Conservation (phyloP, 2,113 vertebrate genomes). For the Varanus salvator region DNA sequence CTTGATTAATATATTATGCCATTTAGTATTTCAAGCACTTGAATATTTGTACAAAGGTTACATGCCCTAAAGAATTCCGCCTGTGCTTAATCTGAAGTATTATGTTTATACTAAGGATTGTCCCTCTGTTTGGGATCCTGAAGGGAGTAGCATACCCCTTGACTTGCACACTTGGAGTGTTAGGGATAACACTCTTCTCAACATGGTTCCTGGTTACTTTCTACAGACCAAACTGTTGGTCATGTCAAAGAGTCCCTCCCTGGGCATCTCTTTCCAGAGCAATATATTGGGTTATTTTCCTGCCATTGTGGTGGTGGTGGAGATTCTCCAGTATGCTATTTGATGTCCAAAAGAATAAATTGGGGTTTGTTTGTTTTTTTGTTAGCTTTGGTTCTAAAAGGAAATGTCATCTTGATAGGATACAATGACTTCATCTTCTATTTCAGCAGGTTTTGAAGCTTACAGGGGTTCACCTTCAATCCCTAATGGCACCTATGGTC, state of each 20-base stretch:
- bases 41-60: not conserved
- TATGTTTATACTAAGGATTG: not conserved
- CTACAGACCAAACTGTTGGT: not conserved
- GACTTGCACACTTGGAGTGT: not conserved
- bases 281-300: not conserved
- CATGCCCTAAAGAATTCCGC: not conserved
- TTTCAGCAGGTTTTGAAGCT: constrained; percentile 77
- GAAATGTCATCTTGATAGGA: constrained; percentile 6
- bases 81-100: not conserved
- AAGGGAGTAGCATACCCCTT: not conserved
- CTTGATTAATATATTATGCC: not conserved
- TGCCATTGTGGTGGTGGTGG: not conserved
- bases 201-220: not conserved
- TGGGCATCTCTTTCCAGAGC: not conserved
- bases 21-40: not conserved
- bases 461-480: constrained; percentile 78
- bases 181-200: not conserved
- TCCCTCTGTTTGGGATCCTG: not conserved
- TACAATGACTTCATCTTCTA: constrained; percentile 7
- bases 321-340: not conserved
- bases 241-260: not conserved
- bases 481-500: constrained; percentile 81
- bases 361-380: too few species aligned
- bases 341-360: not conserved
- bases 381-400: not conserved